Evolutionary conservation across 2,113 vertebrate species (phyloP).

Genomic region (Platichthys stellatus): DNA sequence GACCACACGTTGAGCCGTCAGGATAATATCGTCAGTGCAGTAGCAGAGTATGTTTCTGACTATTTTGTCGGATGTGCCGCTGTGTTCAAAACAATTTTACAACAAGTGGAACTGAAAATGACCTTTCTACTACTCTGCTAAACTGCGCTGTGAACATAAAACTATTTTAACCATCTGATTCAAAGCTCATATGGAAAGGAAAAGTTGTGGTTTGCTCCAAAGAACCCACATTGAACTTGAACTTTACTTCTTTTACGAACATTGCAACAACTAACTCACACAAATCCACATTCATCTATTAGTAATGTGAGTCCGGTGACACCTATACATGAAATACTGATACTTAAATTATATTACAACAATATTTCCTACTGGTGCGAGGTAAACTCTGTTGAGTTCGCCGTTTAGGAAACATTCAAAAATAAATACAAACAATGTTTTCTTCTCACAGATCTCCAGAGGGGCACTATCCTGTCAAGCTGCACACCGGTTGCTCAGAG

Average conservation of each 20-base stretch:
- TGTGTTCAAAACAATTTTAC: not conserved
- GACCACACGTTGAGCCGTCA: constrained; percentile 17
- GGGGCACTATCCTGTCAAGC: not conserved
- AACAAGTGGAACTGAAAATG: not conserved
- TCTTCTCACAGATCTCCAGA: constrained; percentile 11
- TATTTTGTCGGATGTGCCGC: not conserved
- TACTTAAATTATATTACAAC: not conserved
- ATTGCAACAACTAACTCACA: not conserved
- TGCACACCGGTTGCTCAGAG: not conserved
- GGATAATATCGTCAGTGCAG: constrained; percentile 12
- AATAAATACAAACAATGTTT: not conserved
- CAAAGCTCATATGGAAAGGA: not conserved
- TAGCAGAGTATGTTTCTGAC: not conserved
- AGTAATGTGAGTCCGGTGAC: not conserved
- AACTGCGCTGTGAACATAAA: not conserved
- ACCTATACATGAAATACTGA: not conserved
- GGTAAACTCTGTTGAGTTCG: not conserved
- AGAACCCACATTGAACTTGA: not conserved
- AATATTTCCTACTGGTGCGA: not conserved
- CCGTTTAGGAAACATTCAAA: not conserved
- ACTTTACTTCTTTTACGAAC: too few relatives aligned
- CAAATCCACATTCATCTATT: not conserved
- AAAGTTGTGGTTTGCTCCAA: not conserved
- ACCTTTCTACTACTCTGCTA: not conserved
- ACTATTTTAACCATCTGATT: not conserved